phyloP scores from a whole-genome alignment of 2,888 invertebrate genomes.

The Nudaria mundana region DNA sequence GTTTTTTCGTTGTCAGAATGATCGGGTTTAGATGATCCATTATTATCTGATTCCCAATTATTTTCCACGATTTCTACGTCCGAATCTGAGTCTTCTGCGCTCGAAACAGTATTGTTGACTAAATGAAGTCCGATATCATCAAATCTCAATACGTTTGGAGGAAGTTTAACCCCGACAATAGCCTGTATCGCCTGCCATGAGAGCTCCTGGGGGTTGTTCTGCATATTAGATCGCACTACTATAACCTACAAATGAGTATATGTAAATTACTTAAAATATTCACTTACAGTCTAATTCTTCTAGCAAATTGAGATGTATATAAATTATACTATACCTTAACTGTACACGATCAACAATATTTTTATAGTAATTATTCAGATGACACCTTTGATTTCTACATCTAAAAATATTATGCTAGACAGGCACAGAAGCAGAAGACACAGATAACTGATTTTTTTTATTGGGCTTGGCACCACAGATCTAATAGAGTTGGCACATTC shows the following conservation, averaged over 20 bases:
- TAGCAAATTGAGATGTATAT: slow-evolving; percentile 26
- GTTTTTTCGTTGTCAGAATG: slow-evolving; percentile 75
- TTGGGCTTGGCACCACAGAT: too few relatives aligned
- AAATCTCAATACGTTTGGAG: slow-evolving; percentile 76
- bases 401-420: slow-evolving; percentile 73
- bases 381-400: slow-evolving; percentile 78
- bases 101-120: slow-evolving; percentile 70
- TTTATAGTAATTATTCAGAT: slow-evolving; percentile 59
- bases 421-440: slow-evolving; percentile 13
- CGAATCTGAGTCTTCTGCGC: slow-evolving; percentile 75
- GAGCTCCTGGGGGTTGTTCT: slow-evolving; percentile 82
- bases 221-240: slow-evolving; percentile 81
- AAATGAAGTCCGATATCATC: slow-evolving; percentile 78
- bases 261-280: slow-evolving; percentile 61
- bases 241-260: slow-evolving; percentile 80
- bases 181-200: slow-evolving; percentile 81
- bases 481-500: too few relatives aligned
- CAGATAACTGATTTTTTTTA: too few relatives aligned
- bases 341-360: slow-evolving; percentile 55
- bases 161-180: slow-evolving; percentile 80
- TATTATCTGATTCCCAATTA: slow-evolving; percentile 76
- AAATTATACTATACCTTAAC: slow-evolving; percentile 63
- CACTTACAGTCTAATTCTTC: slow-evolving; percentile 27
- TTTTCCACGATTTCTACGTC: slow-evolving; percentile 79
- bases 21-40: slow-evolving; percentile 70